Evolutionary conservation across 1,140 invertebrate genomes (phyloP), one percentile per base, ranked within the genome.

Genomic region (Caenorhabditis tropicalis): DNA sequence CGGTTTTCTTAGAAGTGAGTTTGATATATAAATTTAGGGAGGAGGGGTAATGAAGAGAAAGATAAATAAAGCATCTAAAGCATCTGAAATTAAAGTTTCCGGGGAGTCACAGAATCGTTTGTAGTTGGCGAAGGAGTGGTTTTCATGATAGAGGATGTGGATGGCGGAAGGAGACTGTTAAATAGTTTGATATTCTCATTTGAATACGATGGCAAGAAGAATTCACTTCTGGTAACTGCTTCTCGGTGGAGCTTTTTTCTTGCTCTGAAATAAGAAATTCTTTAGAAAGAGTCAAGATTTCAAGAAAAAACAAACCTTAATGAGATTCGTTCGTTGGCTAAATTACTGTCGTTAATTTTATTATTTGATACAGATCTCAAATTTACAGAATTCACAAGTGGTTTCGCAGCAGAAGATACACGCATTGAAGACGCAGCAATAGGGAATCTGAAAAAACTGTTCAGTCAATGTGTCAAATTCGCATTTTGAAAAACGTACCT

Each of bases 171-270:
- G 36, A 74, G 65, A 31, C 33, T 74, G 65, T 74, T 74, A 36
- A 74, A 74, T 36, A 74, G 65, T 19, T 74, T 74, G 65, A 74
- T 74, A 74, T 74, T 74, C 65, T 74, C 65, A 12, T 74, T 74
- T 24, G 65, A 39, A 43, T 74, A 74, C n/a, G 65, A 74, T 15
- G 65, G 65, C 36, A 74, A 74, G 65, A 74, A 74, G 65, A 74
- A 74, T n/a, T 74, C 65, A 36, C 65, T 74, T 31, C 65, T n/a
- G 6, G 36, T 74, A 7, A 74, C 65, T 43, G 65, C 65, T 74
- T 74, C 65, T 46, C 65, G 65, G 43, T 74, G 65, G 24, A 74
- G 36, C 65, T 74, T 74, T n/a, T 74, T 74, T 74, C 65, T 43
- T 9, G 65, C 65, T 74, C 65, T 74, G 65, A 43, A 74, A 74